phyloP scores from a whole-genome alignment of 2,797 vertebrate genomes.

The Eurystomus glaucurus region DNA sequence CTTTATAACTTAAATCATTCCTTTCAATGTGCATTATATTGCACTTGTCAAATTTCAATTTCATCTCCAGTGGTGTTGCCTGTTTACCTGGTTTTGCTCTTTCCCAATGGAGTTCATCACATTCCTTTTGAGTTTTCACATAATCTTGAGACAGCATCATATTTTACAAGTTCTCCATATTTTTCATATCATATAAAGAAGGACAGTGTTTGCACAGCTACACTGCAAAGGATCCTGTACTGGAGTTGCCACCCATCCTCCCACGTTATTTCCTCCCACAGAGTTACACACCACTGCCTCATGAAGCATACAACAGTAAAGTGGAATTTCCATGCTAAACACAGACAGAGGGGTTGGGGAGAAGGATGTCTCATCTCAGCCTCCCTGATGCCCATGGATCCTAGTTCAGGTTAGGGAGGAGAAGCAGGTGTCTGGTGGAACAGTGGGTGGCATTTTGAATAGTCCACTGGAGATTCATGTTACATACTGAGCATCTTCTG shows the following conservation, averaged over 20 bases:
- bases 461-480: neutral
- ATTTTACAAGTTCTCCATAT: neutral
- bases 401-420: neutral
- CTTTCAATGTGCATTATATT: slow-evolving; percentile 18
- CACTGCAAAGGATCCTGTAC: neutral
- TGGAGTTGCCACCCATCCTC: neutral
- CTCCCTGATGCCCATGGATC: neutral
- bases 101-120: neutral
- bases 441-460: neutral
- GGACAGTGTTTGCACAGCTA: neutral
- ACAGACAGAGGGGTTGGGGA: rapidly evolving
- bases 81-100: slow-evolving; percentile 14
- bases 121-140: slow-evolving; percentile 1
- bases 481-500: neutral
- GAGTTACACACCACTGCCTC: too few relatives aligned
- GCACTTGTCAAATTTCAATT: slow-evolving; percentile 38
- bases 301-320: neutral
- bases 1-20: slow-evolving; percentile 49
- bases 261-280: neutral
- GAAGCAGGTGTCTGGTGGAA: neutral
- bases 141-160: neutral
- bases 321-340: neutral
- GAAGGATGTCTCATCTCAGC: neutral
- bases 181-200: neutral
- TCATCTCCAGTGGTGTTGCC: neutral